Percentiles rank a stretch among this genome's conserved stretches.
Conservation (phyloP, 2,797 vertebrate species). For the Gymnothorax javanicus region DNA sequence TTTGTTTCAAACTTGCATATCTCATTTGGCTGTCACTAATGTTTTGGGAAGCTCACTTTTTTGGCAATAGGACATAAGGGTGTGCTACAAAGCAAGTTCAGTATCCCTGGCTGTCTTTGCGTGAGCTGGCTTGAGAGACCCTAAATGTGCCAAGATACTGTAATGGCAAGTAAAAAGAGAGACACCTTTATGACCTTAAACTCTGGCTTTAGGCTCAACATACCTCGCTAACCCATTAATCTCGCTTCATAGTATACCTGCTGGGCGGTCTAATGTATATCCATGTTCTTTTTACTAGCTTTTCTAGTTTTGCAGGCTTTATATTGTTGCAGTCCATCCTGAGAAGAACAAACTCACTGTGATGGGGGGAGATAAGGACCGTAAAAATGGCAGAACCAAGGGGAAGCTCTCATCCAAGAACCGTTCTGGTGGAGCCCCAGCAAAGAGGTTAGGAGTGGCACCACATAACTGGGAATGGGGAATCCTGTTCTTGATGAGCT, state of each 20-base stretch:
- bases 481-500: background rate
- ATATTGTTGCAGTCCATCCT: background rate
- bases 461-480: background rate
- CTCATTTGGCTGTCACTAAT: background rate
- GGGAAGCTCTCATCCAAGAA: constrained; percentile 36
- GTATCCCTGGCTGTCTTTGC: too few relatives aligned
- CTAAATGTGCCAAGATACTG: too few relatives aligned
- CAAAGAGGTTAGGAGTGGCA: constrained; percentile 51
- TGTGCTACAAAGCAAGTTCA: too few relatives aligned
- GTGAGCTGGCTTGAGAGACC: too few relatives aligned
- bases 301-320: background rate
- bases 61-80: background rate
- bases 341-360: constrained; percentile 11
- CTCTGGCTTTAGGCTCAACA: too few relatives aligned
- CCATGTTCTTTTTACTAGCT: background rate
- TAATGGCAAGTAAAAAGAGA: too few relatives aligned
- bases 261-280: too few relatives aligned
- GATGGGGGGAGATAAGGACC: constrained; percentile 60
- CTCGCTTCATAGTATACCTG: too few relatives aligned
- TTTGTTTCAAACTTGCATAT: background rate
- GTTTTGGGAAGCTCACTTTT: background rate
- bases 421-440: constrained; percentile 40
- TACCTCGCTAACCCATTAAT: too few relatives aligned
- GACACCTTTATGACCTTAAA: too few relatives aligned
- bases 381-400: constrained; percentile 42